These are phyloP conservation scores for Lasioglossum lativentre DNA, from an alignment of 2,888 invertebrate genomes.

Conservation along the genomic window DNA sequence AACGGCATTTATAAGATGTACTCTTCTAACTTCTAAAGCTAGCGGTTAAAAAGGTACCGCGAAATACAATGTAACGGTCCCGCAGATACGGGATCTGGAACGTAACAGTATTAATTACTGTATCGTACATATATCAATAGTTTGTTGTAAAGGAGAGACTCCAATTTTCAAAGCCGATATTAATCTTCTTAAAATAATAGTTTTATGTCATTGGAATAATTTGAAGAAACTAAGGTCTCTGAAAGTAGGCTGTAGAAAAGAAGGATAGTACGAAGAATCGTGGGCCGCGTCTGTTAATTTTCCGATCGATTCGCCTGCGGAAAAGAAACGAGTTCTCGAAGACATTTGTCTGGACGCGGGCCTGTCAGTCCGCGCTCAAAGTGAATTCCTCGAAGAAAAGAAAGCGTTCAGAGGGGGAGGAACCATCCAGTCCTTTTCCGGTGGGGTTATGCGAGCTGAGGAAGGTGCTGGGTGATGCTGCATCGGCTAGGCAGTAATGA, in stretches of 20 bases:
- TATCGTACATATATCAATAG: too few species aligned
- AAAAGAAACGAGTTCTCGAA: conserved; percentile 55
- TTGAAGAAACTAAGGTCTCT: neutral
- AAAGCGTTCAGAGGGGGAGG: conserved; percentile 53
- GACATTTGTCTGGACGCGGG: conserved; percentile 65
- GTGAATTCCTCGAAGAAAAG: conserved; percentile 68
- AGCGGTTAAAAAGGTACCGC: too few species aligned
- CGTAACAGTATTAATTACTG: too few species aligned
- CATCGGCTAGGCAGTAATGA: conserved; percentile 78
- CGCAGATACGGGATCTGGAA: too few species aligned
- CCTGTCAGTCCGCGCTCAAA: conserved; percentile 65
- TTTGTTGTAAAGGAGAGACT: too few species aligned
- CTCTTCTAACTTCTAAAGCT: too few species aligned
- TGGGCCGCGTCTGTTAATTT: conserved; percentile 47
- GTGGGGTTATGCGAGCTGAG: conserved; percentile 20
- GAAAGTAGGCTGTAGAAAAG: neutral
- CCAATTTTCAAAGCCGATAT: too few species aligned
- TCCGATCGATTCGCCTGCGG: conserved; percentile 58
- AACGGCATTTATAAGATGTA: too few species aligned
- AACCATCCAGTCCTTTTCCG: conserved; percentile 62
- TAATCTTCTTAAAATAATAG: too few species aligned
- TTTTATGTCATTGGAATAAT: neutral
- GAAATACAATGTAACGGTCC: too few species aligned
- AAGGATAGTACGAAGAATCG: neutral
- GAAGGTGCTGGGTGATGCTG: conserved; percentile 62